Base-by-base conservation (phyloP, 1,140 invertebrate genomes). In the Uloborus diversus region DNA sequence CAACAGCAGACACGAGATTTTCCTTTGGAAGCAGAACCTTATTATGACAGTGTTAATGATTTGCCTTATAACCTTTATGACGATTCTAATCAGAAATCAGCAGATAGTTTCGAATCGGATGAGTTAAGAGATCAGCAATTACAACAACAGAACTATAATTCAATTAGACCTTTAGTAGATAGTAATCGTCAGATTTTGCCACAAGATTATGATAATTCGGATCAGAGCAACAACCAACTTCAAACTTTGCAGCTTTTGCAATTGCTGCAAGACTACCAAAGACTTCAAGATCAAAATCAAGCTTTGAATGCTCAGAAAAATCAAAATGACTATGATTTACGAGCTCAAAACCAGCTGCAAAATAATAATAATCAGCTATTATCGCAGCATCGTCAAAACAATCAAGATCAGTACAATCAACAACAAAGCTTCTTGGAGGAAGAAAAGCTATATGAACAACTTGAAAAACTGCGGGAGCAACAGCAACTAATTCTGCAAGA, bases 61-160 rank as follows among this genome's bases (percentile, higher is more conserved):
- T 37, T 37, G 13, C 32, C 32, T 30, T 70, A 70, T 23, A 53
- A 70, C 20, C 17, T 53, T 13, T 42, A 37, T 30, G 56, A 73
- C 11, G 25, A 59, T 30, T 23, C 47, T 28, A 61, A 61, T 13
- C n/a, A 17, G 35, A 69, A 17, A 35, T 2, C 11, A 20, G 32
- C 32, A 3, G 51, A 73, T 42, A 73, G 47, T 27, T 64, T 56
- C 9, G 49, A 66, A 66, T 13, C 32, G 1, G 56, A 49, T 4
- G 30, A 64, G 9, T 49, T 49, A 51, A 64, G 42, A 4, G 37
- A 37, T 57, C n/a, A 42, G 23, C 23, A 73, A 30, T n/a, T n/a
- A 20, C 13, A n/a, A 53, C 7, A 53, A 20, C 20, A 1, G 23
- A 53, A 14, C 23, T 20, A 17, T 17, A n/a, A 53, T n/a, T 7